Conservation (phyloP, 2,113 vertebrate genomes). For the Mustelus asterias region DNA sequence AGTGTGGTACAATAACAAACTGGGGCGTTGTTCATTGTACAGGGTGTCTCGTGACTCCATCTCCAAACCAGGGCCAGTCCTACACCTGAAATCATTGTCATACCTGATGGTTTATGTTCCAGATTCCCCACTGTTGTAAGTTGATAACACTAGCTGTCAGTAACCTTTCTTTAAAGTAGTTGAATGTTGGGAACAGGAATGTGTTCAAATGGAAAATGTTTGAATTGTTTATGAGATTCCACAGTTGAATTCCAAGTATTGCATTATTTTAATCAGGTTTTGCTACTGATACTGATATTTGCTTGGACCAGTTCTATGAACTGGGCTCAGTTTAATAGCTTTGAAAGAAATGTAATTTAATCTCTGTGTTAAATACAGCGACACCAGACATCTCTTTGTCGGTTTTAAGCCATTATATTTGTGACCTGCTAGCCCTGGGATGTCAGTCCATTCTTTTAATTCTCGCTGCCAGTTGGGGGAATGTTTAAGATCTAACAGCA, state of each 20-base stretch:
- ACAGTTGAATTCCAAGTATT: background rate
- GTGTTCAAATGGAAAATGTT: background rate
- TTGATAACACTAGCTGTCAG: background rate
- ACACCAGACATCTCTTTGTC: background rate
- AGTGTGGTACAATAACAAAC: background rate
- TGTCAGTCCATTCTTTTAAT: background rate
- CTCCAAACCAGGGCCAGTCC: background rate
- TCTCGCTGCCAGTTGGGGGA: background rate
- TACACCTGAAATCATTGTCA: background rate
- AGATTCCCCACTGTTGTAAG: background rate
- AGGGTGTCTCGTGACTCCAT: background rate
- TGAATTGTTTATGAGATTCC: background rate
- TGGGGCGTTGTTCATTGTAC: background rate
- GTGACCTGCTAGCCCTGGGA: background rate
- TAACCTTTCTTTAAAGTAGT: background rate
- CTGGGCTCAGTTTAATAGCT: background rate
- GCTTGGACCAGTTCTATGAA: background rate
- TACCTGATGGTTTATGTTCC: background rate
- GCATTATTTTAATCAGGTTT: background rate
- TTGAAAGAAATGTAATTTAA: background rate
- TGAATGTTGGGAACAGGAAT: background rate
- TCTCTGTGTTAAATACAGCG: background rate
- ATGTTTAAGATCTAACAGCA: background rate
- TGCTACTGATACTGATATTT: background rate
- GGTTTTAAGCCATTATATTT: background rate